These are phyloP conservation scores for Coptodon rendalli DNA, from an alignment of 2,113 vertebrate genomes.

Conservation along the genomic window DNA sequence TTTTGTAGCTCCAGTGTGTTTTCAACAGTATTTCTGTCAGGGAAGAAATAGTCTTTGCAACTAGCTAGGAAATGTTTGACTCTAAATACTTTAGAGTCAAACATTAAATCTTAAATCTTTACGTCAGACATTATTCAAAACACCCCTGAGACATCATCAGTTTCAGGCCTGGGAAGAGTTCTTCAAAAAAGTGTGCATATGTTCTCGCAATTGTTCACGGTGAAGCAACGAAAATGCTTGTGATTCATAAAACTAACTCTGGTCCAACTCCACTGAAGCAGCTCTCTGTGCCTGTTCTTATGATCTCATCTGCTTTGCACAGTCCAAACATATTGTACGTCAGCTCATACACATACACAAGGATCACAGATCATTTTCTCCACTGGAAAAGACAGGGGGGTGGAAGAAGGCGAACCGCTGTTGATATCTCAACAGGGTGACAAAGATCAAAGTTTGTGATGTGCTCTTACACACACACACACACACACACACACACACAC, in stretches of 20 bases:
- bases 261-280: constrained; percentile 16
- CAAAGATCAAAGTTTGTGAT: constrained; percentile 45
- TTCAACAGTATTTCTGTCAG: constrained; percentile 42
- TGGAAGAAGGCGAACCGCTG: not conserved
- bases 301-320: constrained; percentile 53
- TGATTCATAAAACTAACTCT: constrained; percentile 53
- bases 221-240: constrained; percentile 36
- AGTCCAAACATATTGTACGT: constrained; percentile 13
- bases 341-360: not conserved
- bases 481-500: not conserved
- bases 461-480: not conserved
- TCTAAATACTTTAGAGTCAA: constrained; percentile 22
- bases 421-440: constrained; percentile 45
- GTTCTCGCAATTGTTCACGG: constrained; percentile 34
- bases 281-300: constrained; percentile 40
- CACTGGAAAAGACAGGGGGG: not conserved
- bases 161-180: not conserved
- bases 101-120: not conserved
- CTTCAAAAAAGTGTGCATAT: constrained; percentile 1
- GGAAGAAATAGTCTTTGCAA: constrained; percentile 34
- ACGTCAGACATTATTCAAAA: constrained; percentile 29
- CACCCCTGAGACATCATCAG: not conserved
- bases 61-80: constrained; percentile 48
- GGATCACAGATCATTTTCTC: constrained; percentile 38
- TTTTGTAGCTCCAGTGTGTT: constrained; percentile 26